These are phyloP conservation scores for Coregonus clupeaformis DNA, from an alignment of 2,113 vertebrate genomes.

Conservation along the genomic window DNA sequence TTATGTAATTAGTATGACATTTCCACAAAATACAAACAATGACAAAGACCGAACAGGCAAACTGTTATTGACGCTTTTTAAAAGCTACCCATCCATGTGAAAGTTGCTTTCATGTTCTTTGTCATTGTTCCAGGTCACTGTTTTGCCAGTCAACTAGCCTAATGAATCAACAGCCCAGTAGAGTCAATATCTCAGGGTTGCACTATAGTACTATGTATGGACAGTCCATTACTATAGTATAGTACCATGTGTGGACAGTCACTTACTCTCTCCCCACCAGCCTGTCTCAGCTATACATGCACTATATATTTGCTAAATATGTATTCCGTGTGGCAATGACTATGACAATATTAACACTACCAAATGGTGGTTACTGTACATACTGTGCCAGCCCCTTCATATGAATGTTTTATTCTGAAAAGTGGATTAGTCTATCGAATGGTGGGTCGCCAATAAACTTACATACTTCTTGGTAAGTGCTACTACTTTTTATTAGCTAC, in stretches of 20 bases:
- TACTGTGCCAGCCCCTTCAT: conserved; percentile 32
- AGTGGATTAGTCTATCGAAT: conserved; percentile 59
- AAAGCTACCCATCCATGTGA: conserved; percentile 13
- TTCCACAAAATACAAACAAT: neutral
- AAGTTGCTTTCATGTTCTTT: conserved; percentile 32
- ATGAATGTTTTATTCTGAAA: conserved; percentile 47
- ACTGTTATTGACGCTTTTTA: conserved; percentile 16
- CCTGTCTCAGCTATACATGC: neutral
- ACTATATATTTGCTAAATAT: neutral
- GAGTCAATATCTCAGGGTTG: conserved; percentile 34
- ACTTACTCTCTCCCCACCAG: neutral
- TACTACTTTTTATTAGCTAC: conserved; percentile 56
- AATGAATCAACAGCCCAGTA: conserved; percentile 48
- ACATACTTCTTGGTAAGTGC: conserved; percentile 61
- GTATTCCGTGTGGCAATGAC: neutral
- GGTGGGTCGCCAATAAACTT: conserved; percentile 51
- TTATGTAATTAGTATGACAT: neutral
- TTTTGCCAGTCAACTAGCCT: conserved; percentile 33
- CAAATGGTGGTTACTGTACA: conserved; percentile 18
- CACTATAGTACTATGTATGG: neutral
- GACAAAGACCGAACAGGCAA: neutral
- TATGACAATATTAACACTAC: neutral
- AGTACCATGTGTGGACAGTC: neutral
- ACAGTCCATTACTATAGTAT: neutral
- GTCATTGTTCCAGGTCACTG: conserved; percentile 12